Evolutionary conservation across 2,113 vertebrate species (phyloP), one percentile per base, ranked within the genome.

Genomic region (Brevimyrus niger): DNA sequence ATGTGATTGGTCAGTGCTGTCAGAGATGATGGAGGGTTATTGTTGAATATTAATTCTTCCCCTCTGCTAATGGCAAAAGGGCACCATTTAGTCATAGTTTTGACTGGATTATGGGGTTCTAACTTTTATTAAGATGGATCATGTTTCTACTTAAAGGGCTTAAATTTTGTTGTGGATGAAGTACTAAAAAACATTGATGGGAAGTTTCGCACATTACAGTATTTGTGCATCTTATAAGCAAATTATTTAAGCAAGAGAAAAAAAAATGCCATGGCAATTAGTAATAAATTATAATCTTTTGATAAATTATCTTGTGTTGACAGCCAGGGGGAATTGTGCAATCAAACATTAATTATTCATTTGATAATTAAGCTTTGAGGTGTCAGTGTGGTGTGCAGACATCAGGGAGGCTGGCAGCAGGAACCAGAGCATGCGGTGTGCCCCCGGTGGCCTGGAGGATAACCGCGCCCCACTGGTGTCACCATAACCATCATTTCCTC

Each of bases 341-440:
- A 96, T 96, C 95, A 95, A 95, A 95, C 95, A 95, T 95, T 95
- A 95, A 96, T 96, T 96, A 96, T 96, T 96, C 95, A 95, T 94
- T 92, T 92, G 92, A 94, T 96, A 96, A 96, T 96, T 95, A 96
- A 96, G 94, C 95, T 96, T 94, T 95, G 93, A 96, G 95, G 95
- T 95, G 95, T 93, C 51, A 90, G 58, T 80, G 85, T 58, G 11
- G 61, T 47, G 42, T 65, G 38, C 48, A 19, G 23, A 47, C 50
- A 17, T 17, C 0, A 4, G 50, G 50, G 31, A 55, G 85, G 48
- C 50, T 53, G 85, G 31, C 50, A 13, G 50, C n/a, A 21, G 85
- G 85, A 87, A 50, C 27, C 85, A 17, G 10, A 35, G 17, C 50
- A 19, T 50, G 13, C 4, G 50, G 50, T 87, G 9, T 38, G 44